Evolutionary conservation across 1,140 invertebrate species (phyloP).

Genomic region (Drosophila teissieri): DNA sequence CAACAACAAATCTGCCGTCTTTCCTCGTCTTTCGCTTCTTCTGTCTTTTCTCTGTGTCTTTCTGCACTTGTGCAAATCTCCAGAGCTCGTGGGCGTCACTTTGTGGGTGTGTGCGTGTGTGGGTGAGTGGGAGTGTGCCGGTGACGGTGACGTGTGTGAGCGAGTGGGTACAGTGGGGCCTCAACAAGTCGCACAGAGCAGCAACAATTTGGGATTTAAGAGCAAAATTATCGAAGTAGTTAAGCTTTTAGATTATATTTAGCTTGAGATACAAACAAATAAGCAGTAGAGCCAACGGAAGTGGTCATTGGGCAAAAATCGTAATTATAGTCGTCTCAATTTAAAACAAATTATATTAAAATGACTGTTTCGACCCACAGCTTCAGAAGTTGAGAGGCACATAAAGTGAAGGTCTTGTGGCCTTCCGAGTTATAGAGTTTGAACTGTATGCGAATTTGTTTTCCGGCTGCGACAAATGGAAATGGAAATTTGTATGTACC

Average conservation of each 20-base stretch:
- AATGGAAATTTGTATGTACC: constrained; percentile 55
- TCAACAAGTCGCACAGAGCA: background rate
- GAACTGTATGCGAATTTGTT: constrained; percentile 55
- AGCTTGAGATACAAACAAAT: no score
- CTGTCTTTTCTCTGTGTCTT: constrained; percentile 19
- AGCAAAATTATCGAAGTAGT: no score
- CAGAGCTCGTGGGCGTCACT: constrained; percentile 46
- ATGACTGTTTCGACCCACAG: no score
- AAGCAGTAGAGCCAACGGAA: no score
- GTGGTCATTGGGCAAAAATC: no score
- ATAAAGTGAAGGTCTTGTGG: no score
- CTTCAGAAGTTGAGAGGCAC: no score
- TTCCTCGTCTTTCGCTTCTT: constrained; percentile 16
- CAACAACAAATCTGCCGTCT: constrained; percentile 25
- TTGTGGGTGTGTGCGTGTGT: constrained; percentile 12
- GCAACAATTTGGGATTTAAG: no score
- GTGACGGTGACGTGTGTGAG: constrained; percentile 7
- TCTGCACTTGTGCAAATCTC: constrained; percentile 78
- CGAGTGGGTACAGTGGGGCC: constrained; percentile 17
- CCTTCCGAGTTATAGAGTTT: constrained; percentile 2
- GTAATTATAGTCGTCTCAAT: no score
- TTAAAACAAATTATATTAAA: no score
- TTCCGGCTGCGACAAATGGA: constrained; percentile 64
- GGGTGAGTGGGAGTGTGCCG: constrained; percentile 12
- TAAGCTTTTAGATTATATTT: no score